Conservation (phyloP, 2,888 invertebrate species). For the Boloria selene region DNA sequence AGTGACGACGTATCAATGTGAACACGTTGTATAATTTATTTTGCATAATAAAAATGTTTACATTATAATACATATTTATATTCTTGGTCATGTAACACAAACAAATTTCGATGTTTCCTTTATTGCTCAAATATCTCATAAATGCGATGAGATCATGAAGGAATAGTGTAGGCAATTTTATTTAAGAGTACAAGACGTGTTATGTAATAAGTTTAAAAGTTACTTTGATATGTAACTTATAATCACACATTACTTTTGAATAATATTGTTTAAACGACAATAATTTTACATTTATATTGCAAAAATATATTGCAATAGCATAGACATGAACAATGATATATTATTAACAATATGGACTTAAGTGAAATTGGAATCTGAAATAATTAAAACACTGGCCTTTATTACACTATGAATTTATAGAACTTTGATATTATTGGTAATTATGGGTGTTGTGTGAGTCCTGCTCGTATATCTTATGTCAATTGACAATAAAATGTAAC, state of each 20-base stretch:
- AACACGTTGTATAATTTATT: background rate
- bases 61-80: too few relatives aligned
- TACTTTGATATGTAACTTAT: constrained; percentile 3
- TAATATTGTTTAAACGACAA: background rate
- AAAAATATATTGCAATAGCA: constrained; percentile 17
- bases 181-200: background rate
- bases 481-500: background rate
- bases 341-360: background rate
- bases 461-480: constrained; percentile 1
- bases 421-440: background rate
- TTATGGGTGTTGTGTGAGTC: constrained; percentile 1
- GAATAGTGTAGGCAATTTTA: background rate
- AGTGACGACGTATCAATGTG: background rate
- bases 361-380: background rate
- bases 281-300: background rate
- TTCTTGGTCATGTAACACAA: background rate
- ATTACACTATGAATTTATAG: background rate
- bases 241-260: background rate
- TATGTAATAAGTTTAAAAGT: constrained; percentile 1
- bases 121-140: constrained; percentile 5
- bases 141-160: background rate
- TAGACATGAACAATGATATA: background rate
- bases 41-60: background rate
- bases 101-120: constrained; percentile 2
- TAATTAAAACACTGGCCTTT: background rate